Evolutionary conservation across 2,113 vertebrate species (phyloP).

Genomic region (Jacana jacana): DNA sequence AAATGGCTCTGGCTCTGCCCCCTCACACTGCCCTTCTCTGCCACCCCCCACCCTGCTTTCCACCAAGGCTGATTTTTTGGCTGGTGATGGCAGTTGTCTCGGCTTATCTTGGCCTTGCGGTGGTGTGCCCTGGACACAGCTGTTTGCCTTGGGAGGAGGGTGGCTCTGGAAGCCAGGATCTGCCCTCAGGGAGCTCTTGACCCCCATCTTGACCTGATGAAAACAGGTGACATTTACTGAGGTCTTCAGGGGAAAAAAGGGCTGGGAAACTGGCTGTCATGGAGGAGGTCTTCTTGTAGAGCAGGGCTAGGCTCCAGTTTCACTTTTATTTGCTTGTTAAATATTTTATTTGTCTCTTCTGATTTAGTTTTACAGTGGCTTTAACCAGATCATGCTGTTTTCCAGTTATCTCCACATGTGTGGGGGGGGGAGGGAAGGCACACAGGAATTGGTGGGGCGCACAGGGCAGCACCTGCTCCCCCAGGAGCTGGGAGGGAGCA

Average conservation of each 20-base stretch:
- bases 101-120: neutral
- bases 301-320: neutral
- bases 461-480: fast-evolving
- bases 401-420: constrained; percentile 3
- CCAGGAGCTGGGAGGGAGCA: neutral
- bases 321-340: constrained; percentile 43
- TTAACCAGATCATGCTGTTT: neutral
- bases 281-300: neutral
- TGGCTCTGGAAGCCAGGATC: neutral
- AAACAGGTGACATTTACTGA: neutral
- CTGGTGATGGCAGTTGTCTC: neutral
- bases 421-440: neutral
- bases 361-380: constrained; percentile 37
- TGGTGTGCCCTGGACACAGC: neutral
- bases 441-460: fast-evolving
- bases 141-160: constrained; percentile 39
- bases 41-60: neutral
- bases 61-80: neutral
- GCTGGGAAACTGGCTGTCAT: fast-evolving
- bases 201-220: neutral
- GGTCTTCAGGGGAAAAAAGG: neutral
- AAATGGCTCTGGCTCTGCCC: neutral
- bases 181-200: neutral
- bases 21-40: fast-evolving
- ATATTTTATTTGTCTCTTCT: constrained; percentile 54